Base-by-base conservation (phyloP, 2,113 vertebrate genomes). In the Melanerpes formicivorus region DNA sequence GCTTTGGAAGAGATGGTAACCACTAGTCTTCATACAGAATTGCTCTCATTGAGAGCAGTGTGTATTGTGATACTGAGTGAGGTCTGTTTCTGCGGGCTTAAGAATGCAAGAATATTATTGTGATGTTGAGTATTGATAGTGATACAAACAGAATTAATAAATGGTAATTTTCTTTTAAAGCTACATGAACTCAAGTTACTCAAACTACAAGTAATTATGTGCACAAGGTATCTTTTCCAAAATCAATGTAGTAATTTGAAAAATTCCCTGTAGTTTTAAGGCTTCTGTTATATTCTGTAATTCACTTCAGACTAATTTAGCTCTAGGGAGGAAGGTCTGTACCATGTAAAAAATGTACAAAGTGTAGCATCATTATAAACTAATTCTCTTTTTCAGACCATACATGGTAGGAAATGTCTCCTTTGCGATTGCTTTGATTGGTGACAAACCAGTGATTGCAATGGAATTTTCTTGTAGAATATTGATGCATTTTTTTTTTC, bases 291-390 rank as follows among this genome's bases (percentile, higher is more conserved):
- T 74, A 55, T 60, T 66, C 42, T 60, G 9, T 46, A 82, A 50
- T 80, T 88, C 16, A 21, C 32, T 93, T 90, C 30, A 59, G 80
- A 86, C 6, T 85, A 87, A 25, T 40, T 44, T 73, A 32, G 46
- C 46, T 94, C 66, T 66, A 54, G 32, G 69, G n/a, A 64, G 25
- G 22, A 64, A 70, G n/a, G 75, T 62, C 69, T 70, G 18, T 65
- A 50, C 37, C 9, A 3, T 44, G 18, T 66, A 40, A 71, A 75
- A 70, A 83, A 50, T 8, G 4, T 55, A n/a, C 48, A 59, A 62
- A 70, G 37, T 3, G 3, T 34, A 74, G 52, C 30, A 34, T 56
- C 26, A 7, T 75, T 60, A 15, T 32, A 79, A 81, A 70, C 55
- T 2, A 75, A 23, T 70, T 56, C 64, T 66, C 12, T 90, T 80